A percentile compares a stretch with the other conserved stretches of the same genome.
These are phyloP conservation scores for Trachelus troglodyta DNA, from an alignment of 2,888 invertebrate genomes.

Conservation along the genomic window DNA sequence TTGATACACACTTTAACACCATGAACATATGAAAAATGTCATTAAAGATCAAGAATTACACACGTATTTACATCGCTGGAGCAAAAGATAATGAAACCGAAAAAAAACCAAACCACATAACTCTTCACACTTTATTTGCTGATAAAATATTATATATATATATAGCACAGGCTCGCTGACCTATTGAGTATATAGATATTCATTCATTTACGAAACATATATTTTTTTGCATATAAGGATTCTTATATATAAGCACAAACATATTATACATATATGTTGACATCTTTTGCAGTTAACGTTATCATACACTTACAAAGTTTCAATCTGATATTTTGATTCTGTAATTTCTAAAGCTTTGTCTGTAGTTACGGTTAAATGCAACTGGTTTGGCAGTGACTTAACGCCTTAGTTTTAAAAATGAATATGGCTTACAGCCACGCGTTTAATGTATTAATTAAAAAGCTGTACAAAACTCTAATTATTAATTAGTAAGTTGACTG, in stretches of 20 bases:
- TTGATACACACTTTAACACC: constrained; percentile 2
- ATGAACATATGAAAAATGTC: constrained; percentile 8
- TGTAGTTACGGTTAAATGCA: constrained; percentile 40
- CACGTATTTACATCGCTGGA: background rate
- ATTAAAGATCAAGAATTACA: constrained; percentile 7
- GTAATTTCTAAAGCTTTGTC: constrained; percentile 26
- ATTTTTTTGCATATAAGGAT: constrained; percentile 26
- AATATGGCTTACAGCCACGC: constrained; percentile 49
- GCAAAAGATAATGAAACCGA: constrained; percentile 11
- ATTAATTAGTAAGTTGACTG: constrained; percentile 53
- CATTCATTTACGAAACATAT: constrained; percentile 31
- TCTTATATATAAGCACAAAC: constrained; percentile 47
- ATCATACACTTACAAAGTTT: constrained; percentile 11
- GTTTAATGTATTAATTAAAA: constrained; percentile 55
- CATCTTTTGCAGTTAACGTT: constrained; percentile 25
- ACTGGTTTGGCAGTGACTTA: constrained; percentile 54
- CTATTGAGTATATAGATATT: constrained; percentile 41
- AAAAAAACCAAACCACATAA: constrained; percentile 23
- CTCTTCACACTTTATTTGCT: constrained; percentile 51
- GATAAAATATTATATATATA: constrained; percentile 36
- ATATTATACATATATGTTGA: constrained; percentile 29
- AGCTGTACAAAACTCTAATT: constrained; percentile 60
- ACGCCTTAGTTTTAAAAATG: constrained; percentile 34
- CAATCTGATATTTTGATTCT: constrained; percentile 20
- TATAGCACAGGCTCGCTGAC: constrained; percentile 23